A percentile compares a stretch with the other conserved stretches of the same genome.
These are phyloP conservation scores for Drosophila tripunctata DNA, from an alignment of 2,888 invertebrate genomes.

Conservation along the genomic window DNA sequence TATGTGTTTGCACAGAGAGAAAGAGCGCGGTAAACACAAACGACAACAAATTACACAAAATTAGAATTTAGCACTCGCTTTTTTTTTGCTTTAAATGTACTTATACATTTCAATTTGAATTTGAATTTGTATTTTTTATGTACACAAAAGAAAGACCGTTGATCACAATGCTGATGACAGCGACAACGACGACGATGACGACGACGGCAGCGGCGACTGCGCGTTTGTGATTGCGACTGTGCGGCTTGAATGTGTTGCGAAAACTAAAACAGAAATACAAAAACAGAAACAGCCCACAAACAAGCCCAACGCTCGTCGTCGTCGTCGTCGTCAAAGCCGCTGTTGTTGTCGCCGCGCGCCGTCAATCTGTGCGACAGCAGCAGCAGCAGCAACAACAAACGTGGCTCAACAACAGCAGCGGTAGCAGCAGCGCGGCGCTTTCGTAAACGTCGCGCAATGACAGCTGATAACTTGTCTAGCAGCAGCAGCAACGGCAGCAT, in stretches of 20 bases:
- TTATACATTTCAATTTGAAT: conserved; percentile 5
- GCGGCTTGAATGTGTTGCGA: conserved; percentile 74
- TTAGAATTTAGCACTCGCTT: conserved; percentile 27
- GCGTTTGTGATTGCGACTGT: conserved; percentile 55
- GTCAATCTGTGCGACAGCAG: conserved; percentile 31
- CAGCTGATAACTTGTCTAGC: conserved; percentile 41
- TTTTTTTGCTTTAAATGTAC: neutral
- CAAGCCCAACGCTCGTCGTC: conserved; percentile 51
- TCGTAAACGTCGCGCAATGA: conserved; percentile 23
- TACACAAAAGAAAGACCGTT: conserved; percentile 33
- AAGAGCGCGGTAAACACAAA: neutral
- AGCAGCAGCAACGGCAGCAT: neutral
- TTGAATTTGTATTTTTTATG: conserved; percentile 26
- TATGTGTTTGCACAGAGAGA: neutral
- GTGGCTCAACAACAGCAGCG: conserved; percentile 17
- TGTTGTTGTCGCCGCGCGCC: too few relatives aligned
- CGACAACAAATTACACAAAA: conserved; percentile 15
- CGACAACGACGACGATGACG: conserved; percentile 3
- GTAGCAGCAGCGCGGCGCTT: conserved; percentile 16
- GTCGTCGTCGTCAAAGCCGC: conserved; percentile 42
- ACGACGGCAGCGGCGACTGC: conserved; percentile 2
- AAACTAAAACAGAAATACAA: conserved; percentile 73
- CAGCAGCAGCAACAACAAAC: conserved; percentile 30
- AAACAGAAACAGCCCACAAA: conserved; percentile 53
- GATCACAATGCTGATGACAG: conserved; percentile 10